These are phyloP conservation scores for Octodon degus DNA, from an alignment of 2,113 vertebrate genomes.

Conservation along the genomic window DNA sequence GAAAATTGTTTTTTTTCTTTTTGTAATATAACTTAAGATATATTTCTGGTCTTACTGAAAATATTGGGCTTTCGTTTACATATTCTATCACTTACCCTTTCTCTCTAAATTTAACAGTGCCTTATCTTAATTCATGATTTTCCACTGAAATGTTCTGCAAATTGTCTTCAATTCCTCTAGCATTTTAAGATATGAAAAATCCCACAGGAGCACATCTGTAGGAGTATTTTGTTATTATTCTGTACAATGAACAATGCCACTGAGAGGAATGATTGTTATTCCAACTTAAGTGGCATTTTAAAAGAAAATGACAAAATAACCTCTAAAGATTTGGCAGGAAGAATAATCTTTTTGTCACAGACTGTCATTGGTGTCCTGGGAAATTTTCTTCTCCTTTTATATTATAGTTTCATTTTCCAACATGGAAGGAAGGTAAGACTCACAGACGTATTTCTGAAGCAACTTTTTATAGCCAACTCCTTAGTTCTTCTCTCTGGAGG, in stretches of 20 bases:
- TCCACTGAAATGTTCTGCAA: not conserved
- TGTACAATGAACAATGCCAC: not conserved
- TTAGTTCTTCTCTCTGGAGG: not conserved
- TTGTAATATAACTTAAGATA: not conserved
- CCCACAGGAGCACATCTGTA: too few relatives aligned
- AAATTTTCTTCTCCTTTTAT: not conserved
- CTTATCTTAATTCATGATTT: not conserved
- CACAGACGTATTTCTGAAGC: not conserved
- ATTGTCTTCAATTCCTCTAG: not conserved
- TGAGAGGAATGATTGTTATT: not conserved
- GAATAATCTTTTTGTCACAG: not conserved
- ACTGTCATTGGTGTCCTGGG: not conserved
- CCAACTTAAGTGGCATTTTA: not conserved
- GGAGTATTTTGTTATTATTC: too few relatives aligned
- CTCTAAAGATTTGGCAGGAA: not conserved
- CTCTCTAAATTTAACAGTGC: not conserved
- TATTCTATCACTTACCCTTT: not conserved
- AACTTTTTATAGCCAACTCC: not conserved
- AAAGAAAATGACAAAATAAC: not conserved
- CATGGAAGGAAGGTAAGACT: rapidly evolving
- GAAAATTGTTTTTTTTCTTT: not conserved
- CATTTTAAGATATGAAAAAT: too few relatives aligned
- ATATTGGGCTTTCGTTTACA: not conserved
- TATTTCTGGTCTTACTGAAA: not conserved
- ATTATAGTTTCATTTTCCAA: too few relatives aligned